Percentiles rank a stretch among this genome's conserved stretches.
These are phyloP conservation scores for Dolichallabes microphthalmus DNA, from an alignment of 2,113 vertebrate genomes.

Conservation along the genomic window DNA sequence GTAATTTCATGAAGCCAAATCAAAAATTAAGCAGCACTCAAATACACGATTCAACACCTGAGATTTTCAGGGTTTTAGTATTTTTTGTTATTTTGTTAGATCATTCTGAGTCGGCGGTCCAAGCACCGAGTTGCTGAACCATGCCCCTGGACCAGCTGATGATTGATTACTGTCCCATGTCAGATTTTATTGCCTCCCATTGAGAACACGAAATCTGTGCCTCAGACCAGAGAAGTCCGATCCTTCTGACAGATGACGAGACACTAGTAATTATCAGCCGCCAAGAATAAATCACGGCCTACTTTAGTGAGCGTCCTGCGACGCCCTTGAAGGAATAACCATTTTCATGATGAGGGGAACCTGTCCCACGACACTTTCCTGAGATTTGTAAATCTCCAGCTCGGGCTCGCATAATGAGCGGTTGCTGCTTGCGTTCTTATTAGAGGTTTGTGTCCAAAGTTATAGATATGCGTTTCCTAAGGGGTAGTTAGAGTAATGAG, in stretches of 20 bases:
- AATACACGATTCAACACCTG: neutral
- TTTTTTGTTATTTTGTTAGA: neutral
- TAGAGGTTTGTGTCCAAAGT: constrained; percentile 76
- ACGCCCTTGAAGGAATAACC: constrained; percentile 69
- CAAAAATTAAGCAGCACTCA: neutral
- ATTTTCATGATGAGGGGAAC: constrained; percentile 69
- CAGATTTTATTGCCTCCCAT: constrained; percentile 69
- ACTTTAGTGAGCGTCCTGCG: constrained; percentile 64
- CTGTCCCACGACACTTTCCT: constrained; percentile 64
- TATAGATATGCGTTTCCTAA: constrained; percentile 76
- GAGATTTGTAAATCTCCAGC: constrained; percentile 78
- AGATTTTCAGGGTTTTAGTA: neutral
- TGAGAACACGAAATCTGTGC: constrained; percentile 67
- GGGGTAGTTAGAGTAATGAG: constrained; percentile 77
- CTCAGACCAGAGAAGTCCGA: constrained; percentile 71
- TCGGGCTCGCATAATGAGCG: constrained; percentile 72
- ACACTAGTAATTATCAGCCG: constrained; percentile 78
- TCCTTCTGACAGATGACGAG: constrained; percentile 73
- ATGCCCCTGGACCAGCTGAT: constrained; percentile 47
- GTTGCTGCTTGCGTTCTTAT: constrained; percentile 75
- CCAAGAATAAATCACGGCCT: constrained; percentile 74
- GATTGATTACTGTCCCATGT: constrained; percentile 72
- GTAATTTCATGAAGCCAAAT: neutral
- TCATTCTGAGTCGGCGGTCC: neutral
- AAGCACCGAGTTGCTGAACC: constrained; percentile 14